Conservation (phyloP, 2,888 invertebrate genomes). For the Terebella lapidaria region DNA sequence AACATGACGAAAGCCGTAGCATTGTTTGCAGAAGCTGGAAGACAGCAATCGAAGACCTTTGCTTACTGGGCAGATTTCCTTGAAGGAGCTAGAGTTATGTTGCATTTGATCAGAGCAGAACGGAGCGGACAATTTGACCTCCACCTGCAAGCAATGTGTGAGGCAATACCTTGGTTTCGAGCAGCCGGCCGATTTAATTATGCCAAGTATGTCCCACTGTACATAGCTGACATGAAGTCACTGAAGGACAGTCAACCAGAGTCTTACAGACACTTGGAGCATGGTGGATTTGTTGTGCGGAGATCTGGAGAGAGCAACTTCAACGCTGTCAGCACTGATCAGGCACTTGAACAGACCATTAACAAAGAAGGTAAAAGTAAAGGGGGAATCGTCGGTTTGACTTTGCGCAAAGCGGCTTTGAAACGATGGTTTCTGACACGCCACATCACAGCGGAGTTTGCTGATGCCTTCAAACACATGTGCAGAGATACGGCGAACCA, state of each 20-base stretch:
- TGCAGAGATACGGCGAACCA: no score
- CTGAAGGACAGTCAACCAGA: neutral
- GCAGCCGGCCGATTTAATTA: neutral
- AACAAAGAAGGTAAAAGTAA: conserved; percentile 5
- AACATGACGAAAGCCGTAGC: no score
- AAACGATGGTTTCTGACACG: no score
- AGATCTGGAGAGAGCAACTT: neutral
- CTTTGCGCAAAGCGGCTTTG: no score
- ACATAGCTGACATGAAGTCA: neutral
- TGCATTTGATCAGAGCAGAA: conserved; percentile 3
- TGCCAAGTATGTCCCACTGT: conserved; percentile 1
- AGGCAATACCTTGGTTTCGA: neutral
- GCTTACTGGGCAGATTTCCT: neutral
- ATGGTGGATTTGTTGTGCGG: conserved; percentile 1
- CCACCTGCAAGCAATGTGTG: neutral
- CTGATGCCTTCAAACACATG: no score
- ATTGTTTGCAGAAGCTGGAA: neutral
- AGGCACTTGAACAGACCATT: conserved; percentile 3
- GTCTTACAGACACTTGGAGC: neutral
- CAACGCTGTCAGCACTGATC: neutral
- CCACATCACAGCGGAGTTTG: no score
- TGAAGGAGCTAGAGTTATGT: neutral
- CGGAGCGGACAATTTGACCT: neutral
- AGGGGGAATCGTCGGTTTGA: conserved; percentile 1
- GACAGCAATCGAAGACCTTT: neutral